Evolutionary conservation across 1,140 invertebrate species (phyloP), one percentile per base, ranked within the genome.

Genomic region (Elysia chlorotica): DNA sequence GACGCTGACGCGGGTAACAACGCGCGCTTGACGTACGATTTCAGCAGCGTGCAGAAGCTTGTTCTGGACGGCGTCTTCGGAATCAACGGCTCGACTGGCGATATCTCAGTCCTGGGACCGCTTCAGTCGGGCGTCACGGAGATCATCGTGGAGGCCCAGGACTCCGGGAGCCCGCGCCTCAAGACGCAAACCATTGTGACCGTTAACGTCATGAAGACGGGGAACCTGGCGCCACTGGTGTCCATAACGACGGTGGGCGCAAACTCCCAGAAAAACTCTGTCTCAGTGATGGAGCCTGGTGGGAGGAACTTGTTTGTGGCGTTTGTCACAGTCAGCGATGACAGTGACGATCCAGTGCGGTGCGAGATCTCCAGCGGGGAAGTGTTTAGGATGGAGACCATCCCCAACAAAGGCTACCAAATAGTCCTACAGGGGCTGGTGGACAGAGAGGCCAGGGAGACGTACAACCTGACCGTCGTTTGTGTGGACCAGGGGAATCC

Each of bases 181-280:
- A 95, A 96, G 83, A 95, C 95, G 5, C 90, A 96, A 57, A 95
- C 96, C 21, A 97, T 97, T 86, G 95, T 99, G 0, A 97, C 95
- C 2, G 94, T 98, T 0, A 96, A 65, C 25, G 73, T 78, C 1
- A 57, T 81, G 57, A 81, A 80, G 54, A 79, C 76, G 21, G 76
- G 76, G 48, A 81, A 82, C 67, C 77, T 77, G 37, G 36, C 77
- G 0, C 74, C 72, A 0, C 92, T 93, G 0, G 97, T 98, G 91
- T 92, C 80, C 61, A 74, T 76, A 35, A 81, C 78, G 56, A 79
- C 59, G 28, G 71, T 74, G 10, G 76, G 63, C 56, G 72, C 33
- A 35, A 76, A 74, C 65, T 35, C 33, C 14, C 41, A 76, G 19
- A 36, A 74, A 48, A 94, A 95, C 82, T 79, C 81, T 37, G 93